A percentile compares a stretch with the other conserved stretches of the same genome.
Conservation (phyloP, 2,888 invertebrate species). For the Oligia latruncula region DNA sequence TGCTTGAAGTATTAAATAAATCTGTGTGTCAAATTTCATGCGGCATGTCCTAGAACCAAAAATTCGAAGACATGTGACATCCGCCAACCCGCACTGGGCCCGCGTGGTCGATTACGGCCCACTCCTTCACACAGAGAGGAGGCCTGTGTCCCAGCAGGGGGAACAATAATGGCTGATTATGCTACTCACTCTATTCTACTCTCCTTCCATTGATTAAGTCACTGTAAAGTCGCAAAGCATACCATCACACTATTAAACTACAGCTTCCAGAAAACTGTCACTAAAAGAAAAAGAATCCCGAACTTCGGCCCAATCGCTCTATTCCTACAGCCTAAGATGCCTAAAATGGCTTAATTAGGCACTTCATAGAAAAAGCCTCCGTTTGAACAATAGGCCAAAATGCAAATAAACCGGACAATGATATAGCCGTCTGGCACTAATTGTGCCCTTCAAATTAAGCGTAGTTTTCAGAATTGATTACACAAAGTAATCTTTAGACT, state of each 20-base stretch:
- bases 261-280: background rate
- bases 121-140: too few relatives aligned
- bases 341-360: slow-evolving; percentile 75
- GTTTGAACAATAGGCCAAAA: slow-evolving; percentile 65
- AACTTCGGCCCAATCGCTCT: background rate
- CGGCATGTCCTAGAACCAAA: too few relatives aligned
- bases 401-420: slow-evolving; percentile 45
- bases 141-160: too few relatives aligned
- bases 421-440: slow-evolving; percentile 42
- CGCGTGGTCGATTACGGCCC: too few relatives aligned
- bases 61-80: too few relatives aligned
- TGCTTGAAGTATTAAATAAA: too few relatives aligned
- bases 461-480: slow-evolving; percentile 58
- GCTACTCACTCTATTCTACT: too few relatives aligned
- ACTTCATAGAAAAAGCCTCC: slow-evolving; percentile 76
- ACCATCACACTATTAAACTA: background rate
- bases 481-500: slow-evolving; percentile 55
- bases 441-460: slow-evolving; percentile 49
- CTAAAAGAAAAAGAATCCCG: background rate
- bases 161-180: too few relatives aligned
- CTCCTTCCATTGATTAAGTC: too few relatives aligned
- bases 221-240: too few relatives aligned
- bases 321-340: slow-evolving; percentile 27
- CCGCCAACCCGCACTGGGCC: too few relatives aligned
- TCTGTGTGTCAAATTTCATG: too few relatives aligned